Evolutionary conservation across 2,888 invertebrate species (phyloP).

Genomic region (Arrhopalites spinosus): DNA sequence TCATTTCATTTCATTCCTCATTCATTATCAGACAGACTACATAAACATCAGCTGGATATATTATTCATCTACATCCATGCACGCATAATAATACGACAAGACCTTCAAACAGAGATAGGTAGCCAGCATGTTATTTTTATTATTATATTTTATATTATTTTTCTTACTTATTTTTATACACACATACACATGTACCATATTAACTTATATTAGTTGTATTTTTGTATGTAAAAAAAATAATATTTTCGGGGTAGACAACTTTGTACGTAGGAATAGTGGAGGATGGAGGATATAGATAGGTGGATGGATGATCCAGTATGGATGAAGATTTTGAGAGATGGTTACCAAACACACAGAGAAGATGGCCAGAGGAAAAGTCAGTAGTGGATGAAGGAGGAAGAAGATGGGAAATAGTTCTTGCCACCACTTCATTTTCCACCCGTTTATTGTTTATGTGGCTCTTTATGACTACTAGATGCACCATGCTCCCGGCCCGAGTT

Average conservation of each 20-base stretch:
- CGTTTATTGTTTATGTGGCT: conserved; percentile 37
- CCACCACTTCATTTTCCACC: conserved; percentile 32
- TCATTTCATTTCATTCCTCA: conserved; percentile 25
- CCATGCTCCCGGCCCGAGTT: conserved; percentile 9
- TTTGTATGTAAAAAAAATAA: neutral
- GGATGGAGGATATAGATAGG: no score
- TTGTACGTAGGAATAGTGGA: neutral
- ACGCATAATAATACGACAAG: no score
- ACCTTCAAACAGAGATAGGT: no score
- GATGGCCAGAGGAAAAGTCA: conserved; percentile 28
- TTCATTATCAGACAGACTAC: conserved; percentile 23
- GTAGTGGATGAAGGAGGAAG: neutral
- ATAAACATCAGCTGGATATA: neutral
- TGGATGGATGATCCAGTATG: no score
- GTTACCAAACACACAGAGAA: neutral
- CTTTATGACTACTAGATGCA: conserved; percentile 35
- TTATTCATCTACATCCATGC: no score
- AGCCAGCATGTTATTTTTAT: no score
- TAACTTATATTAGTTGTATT: no score
- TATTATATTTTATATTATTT: no score
- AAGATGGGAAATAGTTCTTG: conserved; percentile 9
- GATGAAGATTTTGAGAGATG: neutral
- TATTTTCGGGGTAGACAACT: neutral
- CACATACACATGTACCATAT: no score
- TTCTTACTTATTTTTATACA: no score